Percentiles rank a stretch among this genome's conserved stretches.
phyloP scores from a whole-genome alignment of 2,797 vertebrate genomes.

The Epinephelus malabaricus region DNA sequence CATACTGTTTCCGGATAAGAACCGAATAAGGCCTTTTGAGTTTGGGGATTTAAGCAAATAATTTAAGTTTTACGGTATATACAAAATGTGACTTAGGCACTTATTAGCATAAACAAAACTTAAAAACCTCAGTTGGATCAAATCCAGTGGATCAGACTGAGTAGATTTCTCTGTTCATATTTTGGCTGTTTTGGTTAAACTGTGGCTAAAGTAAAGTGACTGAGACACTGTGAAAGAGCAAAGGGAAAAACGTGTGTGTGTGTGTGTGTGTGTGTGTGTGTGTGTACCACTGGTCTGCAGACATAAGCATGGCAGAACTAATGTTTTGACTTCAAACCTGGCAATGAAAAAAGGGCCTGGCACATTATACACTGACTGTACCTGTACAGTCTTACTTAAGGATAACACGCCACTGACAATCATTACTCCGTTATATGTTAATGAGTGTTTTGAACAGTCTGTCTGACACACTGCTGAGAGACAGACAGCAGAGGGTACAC shows the following conservation, averaged over 20 bases:
- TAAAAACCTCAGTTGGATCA: neutral
- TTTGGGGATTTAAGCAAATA: too few species aligned
- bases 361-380: conserved; percentile 39
- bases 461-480: conserved; percentile 26
- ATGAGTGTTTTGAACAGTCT: conserved; percentile 52
- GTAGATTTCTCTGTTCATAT: neutral
- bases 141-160: conserved; percentile 6
- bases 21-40: too few species aligned
- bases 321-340: conserved; percentile 27
- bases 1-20: too few species aligned
- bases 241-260: neutral
- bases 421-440: conserved; percentile 71
- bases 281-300: conserved; percentile 15
- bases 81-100: neutral
- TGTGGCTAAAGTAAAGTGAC: neutral
- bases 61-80: too few species aligned
- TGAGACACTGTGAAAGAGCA: neutral
- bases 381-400: conserved; percentile 18
- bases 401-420: conserved; percentile 67
- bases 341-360: conserved; percentile 8
- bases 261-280: conserved; percentile 7
- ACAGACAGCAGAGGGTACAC: conserved; percentile 27
- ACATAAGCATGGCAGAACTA: neutral
- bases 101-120: conserved; percentile 17
- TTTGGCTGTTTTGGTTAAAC: conserved; percentile 1